Base-by-base conservation (phyloP, 1,140 invertebrate species). In the Lanistes nyassanus region DNA sequence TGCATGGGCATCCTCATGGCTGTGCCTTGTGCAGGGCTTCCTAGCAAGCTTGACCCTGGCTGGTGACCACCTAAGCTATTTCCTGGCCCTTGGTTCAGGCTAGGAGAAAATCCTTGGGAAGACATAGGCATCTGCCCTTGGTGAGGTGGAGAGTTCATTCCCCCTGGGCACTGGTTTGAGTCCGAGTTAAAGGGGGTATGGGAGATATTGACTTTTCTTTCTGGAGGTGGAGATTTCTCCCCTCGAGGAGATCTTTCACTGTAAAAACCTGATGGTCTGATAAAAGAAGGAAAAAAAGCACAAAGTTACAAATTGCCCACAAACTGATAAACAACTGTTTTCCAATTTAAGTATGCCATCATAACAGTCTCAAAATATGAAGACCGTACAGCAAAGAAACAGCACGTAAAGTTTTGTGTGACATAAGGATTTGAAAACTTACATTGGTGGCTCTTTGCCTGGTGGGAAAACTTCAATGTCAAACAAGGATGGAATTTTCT, bases 401-500 rank as follows among this genome's bases (percentile, higher is more conserved):
- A 16, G 42, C 9, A 1, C 42, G 19, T 6, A 13, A 6, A 47
- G n/a, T n/a, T n/a, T n/a, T n/a, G n/a, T n/a, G n/a, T n/a, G n/a
- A n/a, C n/a, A n/a, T n/a, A n/a, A n/a, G n/a, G n/a, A n/a, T n/a
- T n/a, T n/a, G 42, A 47, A 34, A 13, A 56, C 68, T 70, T 2
- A 70, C 47, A 36, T 42, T 42, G 70, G 70, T 47, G 83, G 84
- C 77, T 80, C 83, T 53, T 85, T 79, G 4, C 80, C 83, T 37
- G 83, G 85, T 55, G 82, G 82, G 51, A 80, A 81, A 11, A 84
- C 82, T 68, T 88, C 73, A 42, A 88, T 88, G 60, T 89, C 88
- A 83, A 89, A 89, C 31, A 89, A 75, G 19, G 86, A 88, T 51
- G 87, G 86, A 67, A 88, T 90, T 81, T 88, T 87, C 78, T 88